Base-by-base conservation (phyloP, 2,113 vertebrate genomes). In the Nesogale talazaci region DNA sequence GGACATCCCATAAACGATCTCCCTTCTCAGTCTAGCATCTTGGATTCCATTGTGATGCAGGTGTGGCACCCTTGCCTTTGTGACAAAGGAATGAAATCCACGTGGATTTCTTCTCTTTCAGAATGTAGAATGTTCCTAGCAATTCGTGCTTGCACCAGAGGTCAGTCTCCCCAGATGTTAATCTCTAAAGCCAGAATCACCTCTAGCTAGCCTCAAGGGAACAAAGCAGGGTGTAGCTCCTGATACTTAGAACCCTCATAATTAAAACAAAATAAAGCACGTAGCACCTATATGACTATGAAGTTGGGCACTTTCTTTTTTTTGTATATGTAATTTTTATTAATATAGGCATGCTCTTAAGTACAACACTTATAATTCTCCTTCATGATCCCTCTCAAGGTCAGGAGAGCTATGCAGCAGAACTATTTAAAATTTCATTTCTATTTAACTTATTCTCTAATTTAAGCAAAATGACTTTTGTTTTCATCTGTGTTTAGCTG, bases 181-280 rank as follows among this genome's bases (percentile, higher is more conserved):
- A 88, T 95, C 95, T 95, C 40, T 84, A 79, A 89, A 94, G 87
- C 40, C 25, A 84, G 61, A 90, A 67, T 89, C 91, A 94, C 84
- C 84, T 96, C 94, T 76, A 91, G 14, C 56, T 89, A 83, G 93
- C 89, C n/a, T 86, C 20, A 59, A 90, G 38, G 81, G 42, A 90
- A 31, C n/a, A 72, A 86, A 91, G 2, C 57, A 42, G 22, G 63
- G 25, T 84, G 4, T 40, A 90, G 42, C 56, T 52, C 1, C 9
- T 75, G 80, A 89, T 89, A 83, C 16, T 63, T 69, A 90, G 65
- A 38, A 75, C 61, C 20, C 38, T 72, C 57, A 61, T 67, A 83
- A 75, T 42, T 72, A 90, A 79, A 61, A 34, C 57, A 52, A 34
- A 8, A 75, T 12, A 40, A 59, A 69, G 16, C 52, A 22, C 52